phyloP scores from a whole-genome alignment of 2,113 vertebrate genomes.

The Notarius quadriscutis region DNA sequence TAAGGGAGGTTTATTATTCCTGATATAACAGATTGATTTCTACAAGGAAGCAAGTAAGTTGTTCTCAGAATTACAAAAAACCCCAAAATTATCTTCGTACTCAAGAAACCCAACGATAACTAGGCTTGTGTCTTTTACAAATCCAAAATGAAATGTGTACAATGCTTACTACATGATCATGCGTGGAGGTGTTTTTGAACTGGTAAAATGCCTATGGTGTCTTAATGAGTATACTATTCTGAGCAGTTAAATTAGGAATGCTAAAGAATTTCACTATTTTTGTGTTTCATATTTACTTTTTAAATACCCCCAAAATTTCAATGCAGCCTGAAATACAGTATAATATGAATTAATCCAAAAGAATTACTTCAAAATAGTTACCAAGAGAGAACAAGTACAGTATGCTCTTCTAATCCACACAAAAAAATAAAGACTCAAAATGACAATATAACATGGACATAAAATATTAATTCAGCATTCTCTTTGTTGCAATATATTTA shows the following conservation, averaged over 20 bases:
- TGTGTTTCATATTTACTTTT: background rate
- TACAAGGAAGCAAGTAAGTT: slow-evolving; percentile 1
- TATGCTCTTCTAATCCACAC: background rate
- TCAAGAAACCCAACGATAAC: background rate
- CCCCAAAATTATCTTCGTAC: background rate
- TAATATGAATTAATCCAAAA: background rate
- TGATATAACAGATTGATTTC: slow-evolving; percentile 26
- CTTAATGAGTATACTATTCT: background rate
- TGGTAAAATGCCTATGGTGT: background rate
- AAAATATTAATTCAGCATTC: background rate
- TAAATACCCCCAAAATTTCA: background rate
- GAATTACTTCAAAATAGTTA: background rate
- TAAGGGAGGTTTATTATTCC: slow-evolving; percentile 41
- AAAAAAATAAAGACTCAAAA: background rate
- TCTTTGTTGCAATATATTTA: background rate
- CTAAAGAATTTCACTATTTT: background rate
- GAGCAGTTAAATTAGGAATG: background rate
- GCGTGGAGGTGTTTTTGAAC: background rate
- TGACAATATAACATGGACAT: too few species aligned
- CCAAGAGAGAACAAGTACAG: background rate
- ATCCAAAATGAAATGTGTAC: background rate
- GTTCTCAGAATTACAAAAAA: background rate
- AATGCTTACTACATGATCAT: background rate
- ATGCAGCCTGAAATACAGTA: background rate
- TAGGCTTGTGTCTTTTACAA: background rate